These are phyloP conservation scores for Smutsia gigantea DNA, from an alignment of 2,797 vertebrate species.

Conservation along the genomic window DNA sequence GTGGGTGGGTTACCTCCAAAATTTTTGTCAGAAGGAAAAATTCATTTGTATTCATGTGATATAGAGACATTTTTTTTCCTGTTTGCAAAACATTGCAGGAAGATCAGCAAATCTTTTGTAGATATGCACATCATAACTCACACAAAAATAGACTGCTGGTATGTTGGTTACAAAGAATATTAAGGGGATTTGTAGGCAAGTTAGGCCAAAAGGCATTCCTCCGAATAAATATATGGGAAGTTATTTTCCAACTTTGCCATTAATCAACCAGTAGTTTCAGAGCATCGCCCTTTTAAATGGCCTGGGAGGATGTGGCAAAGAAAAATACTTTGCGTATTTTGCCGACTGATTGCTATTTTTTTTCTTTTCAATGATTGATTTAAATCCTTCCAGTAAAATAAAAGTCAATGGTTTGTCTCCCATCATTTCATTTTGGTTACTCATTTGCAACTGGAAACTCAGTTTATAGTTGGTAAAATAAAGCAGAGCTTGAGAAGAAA, in stretches of 20 bases:
- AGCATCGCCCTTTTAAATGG: not conserved
- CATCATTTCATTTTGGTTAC: not conserved
- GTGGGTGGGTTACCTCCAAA: not conserved
- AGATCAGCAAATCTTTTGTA: constrained; percentile 65
- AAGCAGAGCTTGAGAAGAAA: not conserved
- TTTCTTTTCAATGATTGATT: not conserved
- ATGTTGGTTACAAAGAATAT: constrained; percentile 58
- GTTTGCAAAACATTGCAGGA: constrained; percentile 54
- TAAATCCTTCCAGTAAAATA: not conserved
- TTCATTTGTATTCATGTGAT: constrained; percentile 53
- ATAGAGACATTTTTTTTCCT: constrained; percentile 24
- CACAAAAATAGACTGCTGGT: constrained; percentile 5
- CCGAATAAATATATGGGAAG: constrained; percentile 3
- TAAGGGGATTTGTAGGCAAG: constrained; percentile 46
- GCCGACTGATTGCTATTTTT: not conserved
- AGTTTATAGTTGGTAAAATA: constrained; percentile 28
- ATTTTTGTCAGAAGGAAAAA: constrained; percentile 18
- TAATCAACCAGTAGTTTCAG: constrained; percentile 40
- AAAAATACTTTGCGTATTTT: not conserved
- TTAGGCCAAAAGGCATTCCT: constrained; percentile 45
- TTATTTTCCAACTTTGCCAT: constrained; percentile 49
- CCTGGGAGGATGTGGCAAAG: not conserved
- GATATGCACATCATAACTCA: constrained; percentile 57
- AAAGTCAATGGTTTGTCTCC: not conserved
- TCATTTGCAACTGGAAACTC: constrained; percentile 33